Conservation (phyloP, 2,113 vertebrate genomes). For the Ceyx margarethae region DNA sequence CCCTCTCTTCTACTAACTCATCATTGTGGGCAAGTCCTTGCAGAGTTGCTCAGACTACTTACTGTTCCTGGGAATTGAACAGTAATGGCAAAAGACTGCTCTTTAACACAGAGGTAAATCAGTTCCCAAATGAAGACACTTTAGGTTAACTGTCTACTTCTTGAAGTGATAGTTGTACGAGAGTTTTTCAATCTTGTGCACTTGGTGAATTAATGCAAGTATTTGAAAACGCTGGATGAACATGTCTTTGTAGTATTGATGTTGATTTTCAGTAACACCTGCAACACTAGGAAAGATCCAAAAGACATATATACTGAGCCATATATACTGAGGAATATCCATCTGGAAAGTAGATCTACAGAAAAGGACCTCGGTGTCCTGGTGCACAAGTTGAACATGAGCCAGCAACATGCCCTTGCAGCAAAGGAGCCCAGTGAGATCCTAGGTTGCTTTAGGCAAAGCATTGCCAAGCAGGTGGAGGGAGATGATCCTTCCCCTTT, state of each 20-base stretch:
- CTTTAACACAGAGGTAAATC: background rate
- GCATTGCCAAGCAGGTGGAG: background rate
- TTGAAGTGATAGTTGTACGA: background rate
- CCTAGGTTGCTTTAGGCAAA: background rate
- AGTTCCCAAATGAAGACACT: background rate
- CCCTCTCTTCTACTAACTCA: background rate
- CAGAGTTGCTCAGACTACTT: background rate
- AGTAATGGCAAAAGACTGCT: background rate
- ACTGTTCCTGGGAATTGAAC: background rate
- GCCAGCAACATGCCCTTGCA: fast-evolving
- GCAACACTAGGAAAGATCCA: background rate
- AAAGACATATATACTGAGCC: background rate
- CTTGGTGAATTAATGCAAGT: background rate
- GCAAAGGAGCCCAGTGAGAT: background rate
- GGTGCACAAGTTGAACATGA: background rate
- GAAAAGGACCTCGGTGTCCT: background rate
- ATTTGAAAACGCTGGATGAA: background rate
- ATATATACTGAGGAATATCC: background rate
- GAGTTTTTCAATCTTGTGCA: background rate
- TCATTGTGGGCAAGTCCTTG: background rate
- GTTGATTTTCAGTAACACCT: background rate
- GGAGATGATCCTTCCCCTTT: background rate
- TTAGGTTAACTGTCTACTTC: background rate
- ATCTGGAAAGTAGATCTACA: background rate
- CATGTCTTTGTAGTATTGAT: background rate